A percentile compares a stretch with the other conserved stretches of the same genome.
Conservation (phyloP, 2,888 invertebrate species). For the Apodemia zela region DNA sequence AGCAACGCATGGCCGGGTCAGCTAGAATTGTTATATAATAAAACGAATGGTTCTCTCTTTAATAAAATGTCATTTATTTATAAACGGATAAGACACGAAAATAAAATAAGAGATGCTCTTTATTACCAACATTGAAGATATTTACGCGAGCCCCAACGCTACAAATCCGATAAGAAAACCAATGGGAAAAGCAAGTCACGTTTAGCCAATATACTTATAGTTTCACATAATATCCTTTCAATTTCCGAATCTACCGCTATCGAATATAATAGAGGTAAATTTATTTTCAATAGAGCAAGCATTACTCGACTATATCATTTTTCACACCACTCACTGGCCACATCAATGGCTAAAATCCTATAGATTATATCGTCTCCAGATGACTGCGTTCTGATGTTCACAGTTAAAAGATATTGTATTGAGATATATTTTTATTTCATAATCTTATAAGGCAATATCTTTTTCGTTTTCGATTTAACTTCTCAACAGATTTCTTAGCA, state of each 20-base stretch:
- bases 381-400: neutral
- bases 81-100: slow-evolving; percentile 6
- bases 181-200: slow-evolving; percentile 26
- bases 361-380: slow-evolving; percentile 24
- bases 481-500: too few species aligned
- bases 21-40: too few species aligned
- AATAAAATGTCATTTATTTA: neutral
- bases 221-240: slow-evolving; percentile 26
- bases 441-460: neutral
- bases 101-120: slow-evolving; percentile 20
- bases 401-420: neutral
- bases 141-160: slow-evolving; percentile 18
- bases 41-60: neutral
- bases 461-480: too few species aligned
- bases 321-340: slow-evolving; percentile 23
- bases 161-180: slow-evolving; percentile 17
- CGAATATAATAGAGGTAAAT: slow-evolving; percentile 25
- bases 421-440: neutral
- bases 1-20: too few species aligned
- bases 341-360: slow-evolving; percentile 21
- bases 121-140: slow-evolving; percentile 20
- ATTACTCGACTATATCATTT: slow-evolving; percentile 30
- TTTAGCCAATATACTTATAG: slow-evolving; percentile 25
- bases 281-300: slow-evolving; percentile 30
- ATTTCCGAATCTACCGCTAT: slow-evolving; percentile 24